Conservation (phyloP, 2,113 vertebrate genomes). For the Otolemur garnettii region DNA sequence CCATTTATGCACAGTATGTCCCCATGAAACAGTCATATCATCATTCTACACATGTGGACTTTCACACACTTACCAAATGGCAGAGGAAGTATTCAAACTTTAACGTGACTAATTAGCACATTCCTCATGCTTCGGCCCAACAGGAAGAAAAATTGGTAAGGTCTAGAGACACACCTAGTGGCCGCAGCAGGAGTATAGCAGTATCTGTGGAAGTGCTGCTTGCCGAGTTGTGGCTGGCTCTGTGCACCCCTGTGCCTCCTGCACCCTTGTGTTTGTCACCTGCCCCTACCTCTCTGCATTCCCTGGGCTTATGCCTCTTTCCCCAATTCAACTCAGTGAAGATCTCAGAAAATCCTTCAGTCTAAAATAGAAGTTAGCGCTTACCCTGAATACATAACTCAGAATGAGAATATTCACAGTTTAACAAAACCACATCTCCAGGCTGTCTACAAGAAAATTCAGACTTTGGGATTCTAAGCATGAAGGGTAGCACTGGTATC, state of each 20-base stretch:
- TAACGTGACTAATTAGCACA: background rate
- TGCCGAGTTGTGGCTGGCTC: background rate
- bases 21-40: background rate
- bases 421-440: constrained; percentile 21
- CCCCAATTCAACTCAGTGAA: background rate
- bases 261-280: background rate
- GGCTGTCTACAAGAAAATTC: constrained; percentile 17
- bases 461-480: background rate
- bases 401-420: background rate
- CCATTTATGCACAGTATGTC: background rate
- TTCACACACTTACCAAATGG: background rate
- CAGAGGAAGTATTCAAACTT: background rate
- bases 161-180: background rate
- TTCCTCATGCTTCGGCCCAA: background rate
- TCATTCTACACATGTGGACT: background rate
- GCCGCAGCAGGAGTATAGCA: background rate
- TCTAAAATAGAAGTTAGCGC: background rate
- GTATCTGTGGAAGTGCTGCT: background rate
- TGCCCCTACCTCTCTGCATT: background rate
- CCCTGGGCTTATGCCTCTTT: background rate
- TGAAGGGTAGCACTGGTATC: background rate
- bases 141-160: background rate
- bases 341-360: background rate
- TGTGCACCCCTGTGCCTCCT: background rate
- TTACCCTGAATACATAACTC: background rate